phyloP scores from a whole-genome alignment of 2,797 vertebrate genomes.

The Lophura swinhoii region DNA sequence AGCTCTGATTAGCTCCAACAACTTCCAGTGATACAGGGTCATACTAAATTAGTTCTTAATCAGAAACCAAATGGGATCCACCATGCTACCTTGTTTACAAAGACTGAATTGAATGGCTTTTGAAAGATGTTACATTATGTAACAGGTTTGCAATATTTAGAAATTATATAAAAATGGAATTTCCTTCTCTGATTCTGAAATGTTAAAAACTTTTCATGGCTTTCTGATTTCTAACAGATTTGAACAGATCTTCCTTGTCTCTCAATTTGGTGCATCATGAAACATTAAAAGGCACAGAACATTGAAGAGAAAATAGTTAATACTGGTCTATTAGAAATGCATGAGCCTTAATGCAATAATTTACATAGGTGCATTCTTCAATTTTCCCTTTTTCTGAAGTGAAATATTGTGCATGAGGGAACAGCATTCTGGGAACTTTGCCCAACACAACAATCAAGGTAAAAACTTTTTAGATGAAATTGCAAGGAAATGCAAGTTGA shows the following conservation, averaged over 20 bases:
- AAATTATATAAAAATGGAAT: slow-evolving; percentile 20
- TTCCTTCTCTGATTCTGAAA: background rate
- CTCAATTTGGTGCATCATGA: slow-evolving; percentile 43
- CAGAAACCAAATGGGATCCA: background rate
- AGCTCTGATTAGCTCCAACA: slow-evolving; percentile 60
- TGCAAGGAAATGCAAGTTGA: background rate
- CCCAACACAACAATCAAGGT: background rate
- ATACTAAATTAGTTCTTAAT: slow-evolving; percentile 41
- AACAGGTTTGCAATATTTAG: background rate
- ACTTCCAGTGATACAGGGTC: slow-evolving; percentile 20
- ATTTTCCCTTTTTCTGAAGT: background rate
- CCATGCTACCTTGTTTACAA: slow-evolving; percentile 2
- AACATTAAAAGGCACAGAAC: slow-evolving; percentile 28
- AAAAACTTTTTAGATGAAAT: background rate
- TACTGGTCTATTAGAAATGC: background rate
- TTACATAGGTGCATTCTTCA: background rate
- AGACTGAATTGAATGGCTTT: background rate
- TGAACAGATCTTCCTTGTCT: slow-evolving; percentile 51
- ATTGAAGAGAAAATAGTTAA: slow-evolving; percentile 22
- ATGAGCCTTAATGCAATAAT: background rate
- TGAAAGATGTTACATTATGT: background rate
- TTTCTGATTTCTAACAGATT: slow-evolving; percentile 60
- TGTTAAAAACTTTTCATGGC: slow-evolving; percentile 13
- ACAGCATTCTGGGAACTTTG: background rate
- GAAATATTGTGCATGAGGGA: background rate